Conservation (phyloP, 2,113 vertebrate genomes). For the Prietella phreatophila region DNA sequence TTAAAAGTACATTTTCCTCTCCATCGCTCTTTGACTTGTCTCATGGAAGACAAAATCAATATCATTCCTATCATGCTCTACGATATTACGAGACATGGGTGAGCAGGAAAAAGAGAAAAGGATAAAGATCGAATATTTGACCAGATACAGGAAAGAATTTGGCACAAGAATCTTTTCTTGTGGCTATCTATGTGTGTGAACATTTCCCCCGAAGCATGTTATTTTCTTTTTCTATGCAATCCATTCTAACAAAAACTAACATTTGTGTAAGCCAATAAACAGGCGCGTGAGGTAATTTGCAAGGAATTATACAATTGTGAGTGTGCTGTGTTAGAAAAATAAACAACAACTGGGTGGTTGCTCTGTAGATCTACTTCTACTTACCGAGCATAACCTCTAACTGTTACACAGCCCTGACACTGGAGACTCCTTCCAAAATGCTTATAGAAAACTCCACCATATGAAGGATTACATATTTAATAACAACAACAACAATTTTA, state of each 20-base stretch:
- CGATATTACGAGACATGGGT: neutral
- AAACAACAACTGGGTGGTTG: neutral
- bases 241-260: neutral
- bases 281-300: neutral
- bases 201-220: neutral
- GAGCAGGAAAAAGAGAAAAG: neutral
- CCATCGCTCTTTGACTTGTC: neutral
- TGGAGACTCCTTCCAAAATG: neutral
- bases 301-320: neutral
- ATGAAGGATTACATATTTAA: neutral
- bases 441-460: neutral
- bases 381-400: neutral
- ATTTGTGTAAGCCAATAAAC: neutral
- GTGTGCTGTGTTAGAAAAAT: neutral
- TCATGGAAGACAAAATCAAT: constrained; percentile 18
- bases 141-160: neutral
- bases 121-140: neutral
- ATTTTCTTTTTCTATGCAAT: neutral
- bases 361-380: neutral
- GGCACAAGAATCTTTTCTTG: neutral
- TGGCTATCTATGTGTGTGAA: neutral
- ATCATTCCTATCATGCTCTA: constrained; percentile 12
- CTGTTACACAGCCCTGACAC: neutral
- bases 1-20: constrained; percentile 9
- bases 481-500: neutral